These are phyloP conservation scores for Aphaenogaster rudis DNA, from an alignment of 1,140 invertebrate genomes.

Conservation along the genomic window DNA sequence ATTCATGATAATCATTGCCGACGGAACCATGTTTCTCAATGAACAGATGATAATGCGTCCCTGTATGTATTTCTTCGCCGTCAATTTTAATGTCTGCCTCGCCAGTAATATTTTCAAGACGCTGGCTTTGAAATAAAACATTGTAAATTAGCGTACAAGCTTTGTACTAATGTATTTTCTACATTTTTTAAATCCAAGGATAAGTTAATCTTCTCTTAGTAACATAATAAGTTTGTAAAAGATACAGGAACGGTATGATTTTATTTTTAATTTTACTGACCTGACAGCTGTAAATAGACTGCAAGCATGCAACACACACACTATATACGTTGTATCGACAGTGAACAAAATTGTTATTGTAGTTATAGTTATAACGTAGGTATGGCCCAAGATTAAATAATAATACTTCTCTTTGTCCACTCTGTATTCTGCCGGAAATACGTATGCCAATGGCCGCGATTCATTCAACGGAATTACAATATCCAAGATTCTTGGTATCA, in stretches of 20 bases:
- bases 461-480: conserved; percentile 55
- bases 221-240: not conserved
- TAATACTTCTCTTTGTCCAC: conserved; percentile 64
- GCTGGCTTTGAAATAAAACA: conserved; percentile 4
- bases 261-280: conserved; percentile 10
- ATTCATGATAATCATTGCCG: not conserved
- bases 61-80: not conserved
- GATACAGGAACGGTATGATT: not conserved
- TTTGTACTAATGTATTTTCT: too few species aligned
- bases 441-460: conserved; percentile 37
- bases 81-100: not conserved
- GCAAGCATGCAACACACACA: conserved; percentile 35
- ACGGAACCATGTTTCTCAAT: not conserved
- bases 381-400: conserved; percentile 43
- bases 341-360: conserved; percentile 28
- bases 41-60: not conserved
- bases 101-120: conserved; percentile 22
- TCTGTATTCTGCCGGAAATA: conserved; percentile 49
- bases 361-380: not conserved
- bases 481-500: conserved; percentile 53
- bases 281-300: conserved; percentile 25
- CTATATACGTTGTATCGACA: conserved; percentile 21
- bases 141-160: not conserved
- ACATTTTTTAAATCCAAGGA: not conserved
- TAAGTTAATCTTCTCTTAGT: not conserved